Evolutionary conservation across 2,888 invertebrate genomes (phyloP), one percentile per base, ranked within the genome.

Genomic region (Gandaritis pyraliata): DNA sequence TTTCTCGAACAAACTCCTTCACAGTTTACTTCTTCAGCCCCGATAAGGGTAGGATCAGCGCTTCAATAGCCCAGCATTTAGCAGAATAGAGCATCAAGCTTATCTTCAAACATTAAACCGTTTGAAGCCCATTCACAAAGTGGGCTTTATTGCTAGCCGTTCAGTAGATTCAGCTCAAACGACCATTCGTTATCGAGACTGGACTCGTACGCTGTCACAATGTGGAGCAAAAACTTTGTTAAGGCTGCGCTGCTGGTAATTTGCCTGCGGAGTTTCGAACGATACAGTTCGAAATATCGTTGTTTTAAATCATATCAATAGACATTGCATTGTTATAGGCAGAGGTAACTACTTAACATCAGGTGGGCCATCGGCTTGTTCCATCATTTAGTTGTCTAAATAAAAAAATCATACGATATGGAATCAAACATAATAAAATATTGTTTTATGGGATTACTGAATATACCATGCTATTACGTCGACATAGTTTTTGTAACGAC

Each of bases 81-180:
- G 49, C 41, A 33, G 46, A 53, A 56, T 59, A 48, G 45, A 45
- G 52, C 51, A 51, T 55, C n/a, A 23, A 39, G 51, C 53, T 64
- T 64, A 64, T 64, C 64, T 60, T 39, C 51, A 43, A 51, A 51
- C 56, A 57, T 56, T 57, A 60, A 64, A 43, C 54, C 54, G 48
- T 56, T 59, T 52, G 43, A 59, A 51, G 47, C 41, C 46, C 53
- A 64, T 64, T 64, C 64, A 57, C 45, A 29, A 38, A 59, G 49
- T 38, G 57, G 56, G 49, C 57, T 64, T 64, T 64, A 60, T 60
- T 56, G 54, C 57, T n/a, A 39, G 54, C 61, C 45, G 50, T 51
- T 63, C 45, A 33, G 33, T 8, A 8, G 33, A 23, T 33, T 33
- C 46, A 55, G 46, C 56, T 48, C 52, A 47, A 56, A 38, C 29